A percentile compares a stretch with the other conserved stretches of the same genome.
These are phyloP conservation scores for Erebia ligea DNA, from an alignment of 2,888 invertebrate genomes.

Conservation along the genomic window DNA sequence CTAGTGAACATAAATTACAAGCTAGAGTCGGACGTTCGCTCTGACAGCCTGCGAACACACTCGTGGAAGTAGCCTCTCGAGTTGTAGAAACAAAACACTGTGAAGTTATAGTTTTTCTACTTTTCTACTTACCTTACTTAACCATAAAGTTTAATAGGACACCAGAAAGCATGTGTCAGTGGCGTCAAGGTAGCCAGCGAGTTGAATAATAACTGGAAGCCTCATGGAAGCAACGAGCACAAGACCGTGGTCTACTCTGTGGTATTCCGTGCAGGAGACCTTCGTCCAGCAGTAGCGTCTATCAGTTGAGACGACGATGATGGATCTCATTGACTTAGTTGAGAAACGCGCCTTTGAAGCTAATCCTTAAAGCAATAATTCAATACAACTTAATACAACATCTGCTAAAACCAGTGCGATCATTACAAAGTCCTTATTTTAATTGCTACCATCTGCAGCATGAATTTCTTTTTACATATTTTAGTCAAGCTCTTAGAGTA, in stretches of 20 bases:
- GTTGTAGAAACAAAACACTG: constrained; percentile 9
- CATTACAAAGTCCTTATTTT: neutral
- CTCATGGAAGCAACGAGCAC: too few species aligned
- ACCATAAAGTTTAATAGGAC: neutral
- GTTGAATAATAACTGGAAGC: too few species aligned
- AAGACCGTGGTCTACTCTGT: too few species aligned
- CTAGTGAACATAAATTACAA: constrained; percentile 59
- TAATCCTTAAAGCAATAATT: too few species aligned
- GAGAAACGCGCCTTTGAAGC: neutral
- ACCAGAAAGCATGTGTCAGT: neutral
- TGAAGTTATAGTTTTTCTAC: neutral
- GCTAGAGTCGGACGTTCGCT: constrained; percentile 47
- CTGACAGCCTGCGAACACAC: constrained; percentile 42
- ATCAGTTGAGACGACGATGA: too few species aligned
- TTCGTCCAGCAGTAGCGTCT: too few species aligned
- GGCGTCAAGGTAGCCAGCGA: too few species aligned
- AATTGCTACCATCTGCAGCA: too few species aligned
- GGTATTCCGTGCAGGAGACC: too few species aligned
- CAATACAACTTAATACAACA: too few species aligned
- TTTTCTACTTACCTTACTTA: neutral
- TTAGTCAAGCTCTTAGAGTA: too few species aligned
- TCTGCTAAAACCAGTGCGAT: neutral
- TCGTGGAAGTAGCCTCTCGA: constrained; percentile 19
- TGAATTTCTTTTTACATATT: too few species aligned
- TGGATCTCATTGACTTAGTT: neutral